phyloP scores from a whole-genome alignment of 2,888 invertebrate species.

The Cerastis rubricosa region DNA sequence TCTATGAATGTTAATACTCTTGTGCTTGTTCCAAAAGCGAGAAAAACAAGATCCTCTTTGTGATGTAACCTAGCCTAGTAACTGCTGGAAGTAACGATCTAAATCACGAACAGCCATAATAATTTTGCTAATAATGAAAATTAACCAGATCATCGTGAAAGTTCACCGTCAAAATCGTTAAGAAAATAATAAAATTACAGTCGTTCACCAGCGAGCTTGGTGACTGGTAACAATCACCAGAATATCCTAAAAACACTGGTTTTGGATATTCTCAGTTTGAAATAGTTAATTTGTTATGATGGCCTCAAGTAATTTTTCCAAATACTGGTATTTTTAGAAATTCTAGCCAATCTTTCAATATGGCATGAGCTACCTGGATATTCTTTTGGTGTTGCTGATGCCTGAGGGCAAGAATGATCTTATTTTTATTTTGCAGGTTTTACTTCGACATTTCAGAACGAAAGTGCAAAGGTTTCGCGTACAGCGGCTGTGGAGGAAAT shows the following conservation, averaged over 20 bases:
- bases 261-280: neutral
- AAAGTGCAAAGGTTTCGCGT: slow-evolving; percentile 80
- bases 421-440: slow-evolving; percentile 73
- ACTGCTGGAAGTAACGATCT: too few relatives aligned
- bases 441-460: slow-evolving; percentile 76
- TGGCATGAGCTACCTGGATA: neutral
- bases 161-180: too few relatives aligned
- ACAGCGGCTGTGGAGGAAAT: slow-evolving; percentile 85
- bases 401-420: neutral
- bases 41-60: too few relatives aligned
- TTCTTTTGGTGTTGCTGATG: neutral
- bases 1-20: too few relatives aligned
- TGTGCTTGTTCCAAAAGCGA: too few relatives aligned
- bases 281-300: neutral
- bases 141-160: too few relatives aligned
- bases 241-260: neutral
- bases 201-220: neutral
- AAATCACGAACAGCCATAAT: too few relatives aligned
- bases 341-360: neutral
- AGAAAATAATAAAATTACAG: neutral
- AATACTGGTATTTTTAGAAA: neutral
- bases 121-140: too few relatives aligned
- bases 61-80: too few relatives aligned
- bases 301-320: neutral
- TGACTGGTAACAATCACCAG: neutral